Evolutionary conservation across 1,140 invertebrate species (phyloP), one percentile per base, ranked within the genome.

Genomic region (Drosophila nebulosa): DNA sequence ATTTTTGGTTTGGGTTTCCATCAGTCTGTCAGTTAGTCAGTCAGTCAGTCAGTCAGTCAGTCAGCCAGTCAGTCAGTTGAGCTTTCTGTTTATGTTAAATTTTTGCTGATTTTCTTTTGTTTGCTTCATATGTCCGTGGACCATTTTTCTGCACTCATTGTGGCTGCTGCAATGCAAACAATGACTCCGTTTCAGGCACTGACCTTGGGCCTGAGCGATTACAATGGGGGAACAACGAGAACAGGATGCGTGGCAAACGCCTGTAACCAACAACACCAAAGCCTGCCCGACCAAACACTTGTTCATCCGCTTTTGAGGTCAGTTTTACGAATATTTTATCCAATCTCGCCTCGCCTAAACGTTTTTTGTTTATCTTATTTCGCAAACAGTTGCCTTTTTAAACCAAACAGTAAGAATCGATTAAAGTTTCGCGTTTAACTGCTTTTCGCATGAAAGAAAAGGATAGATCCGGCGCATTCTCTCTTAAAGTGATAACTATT

Each of bases 1-100:
- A 21, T 59, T 69, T 76, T 79, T 79, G 84, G 72, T 84, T 85
- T 69, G 57, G 46, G 76, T 27, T 16, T 27, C n/a, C n/a, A 32
- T 53, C 26, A 12, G n/a, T n/a, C n/a, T n/a, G n/a, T n/a, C n/a
- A n/a, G n/a, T n/a, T n/a, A n/a, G n/a, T n/a, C n/a, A n/a, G 21
- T 24, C 9, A 10, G 7, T 36, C 12, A 36, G 12, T 36, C 12
- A 36, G 12, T 51, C 22, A 6, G 21, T 12, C 4, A 10, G 14
- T 21, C 16, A 46, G 2, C 6, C 5, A 18, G 14, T 42, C 14
- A 46, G 39, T 46, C 16, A 18, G 39, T 18, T 2, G 7, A 46
- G 16, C 7, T 21, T 21, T 46, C 21, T 46, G 16, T 21, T 46
- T 46, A 46, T 46, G 39, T 46, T 46, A 46, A 46, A 46, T 21